These are phyloP conservation scores for Dasyprocta punctata DNA, from an alignment of 2,113 vertebrate species.

Conservation along the genomic window DNA sequence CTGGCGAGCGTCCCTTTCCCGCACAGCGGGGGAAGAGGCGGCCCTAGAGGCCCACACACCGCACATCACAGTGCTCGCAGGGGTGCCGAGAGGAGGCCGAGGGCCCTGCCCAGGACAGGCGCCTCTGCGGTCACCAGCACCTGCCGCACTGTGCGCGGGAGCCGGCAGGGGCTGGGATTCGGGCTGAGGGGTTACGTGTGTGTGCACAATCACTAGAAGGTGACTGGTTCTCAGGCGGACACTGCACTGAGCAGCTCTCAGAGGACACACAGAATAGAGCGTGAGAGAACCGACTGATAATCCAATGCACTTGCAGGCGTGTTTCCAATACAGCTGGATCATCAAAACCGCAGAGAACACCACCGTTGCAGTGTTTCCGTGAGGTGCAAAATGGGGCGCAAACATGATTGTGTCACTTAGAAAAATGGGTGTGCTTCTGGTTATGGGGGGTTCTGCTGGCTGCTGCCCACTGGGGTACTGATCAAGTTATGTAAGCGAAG, in stretches of 20 bases:
- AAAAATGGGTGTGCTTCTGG: conserved; percentile 81
- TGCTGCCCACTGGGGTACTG: conserved; percentile 1
- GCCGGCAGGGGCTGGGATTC: not conserved
- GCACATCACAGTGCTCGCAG: not conserved
- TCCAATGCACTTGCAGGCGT: not conserved
- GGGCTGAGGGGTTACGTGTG: not conserved
- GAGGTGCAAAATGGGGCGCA: conserved; percentile 43
- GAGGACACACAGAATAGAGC: conserved; percentile 62
- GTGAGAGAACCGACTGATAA: conserved; percentile 47
- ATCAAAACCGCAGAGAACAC: conserved; percentile 52
- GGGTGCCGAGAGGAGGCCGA: not conserved
- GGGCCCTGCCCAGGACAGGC: too few relatives aligned
- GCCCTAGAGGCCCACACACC: not conserved
- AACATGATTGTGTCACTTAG: not conserved
- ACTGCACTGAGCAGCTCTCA: conserved; percentile 50
- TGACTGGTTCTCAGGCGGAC: conserved; percentile 60
- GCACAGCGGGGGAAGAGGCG: not conserved
- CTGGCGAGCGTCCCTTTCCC: not conserved
- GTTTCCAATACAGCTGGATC: conserved; percentile 44
- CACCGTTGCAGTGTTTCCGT: conserved; percentile 46
- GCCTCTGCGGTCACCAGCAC: rapidly evolving
- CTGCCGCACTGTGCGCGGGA: not conserved
- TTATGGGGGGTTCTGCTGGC: conserved; percentile 47
- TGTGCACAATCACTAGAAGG: conserved; percentile 5
- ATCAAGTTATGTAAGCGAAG: conserved; percentile 25